A percentile compares a stretch with the other conserved stretches of the same genome.
Evolutionary conservation across 2,888 invertebrate species (phyloP).

Genomic region (Baronia brevicornis): DNA sequence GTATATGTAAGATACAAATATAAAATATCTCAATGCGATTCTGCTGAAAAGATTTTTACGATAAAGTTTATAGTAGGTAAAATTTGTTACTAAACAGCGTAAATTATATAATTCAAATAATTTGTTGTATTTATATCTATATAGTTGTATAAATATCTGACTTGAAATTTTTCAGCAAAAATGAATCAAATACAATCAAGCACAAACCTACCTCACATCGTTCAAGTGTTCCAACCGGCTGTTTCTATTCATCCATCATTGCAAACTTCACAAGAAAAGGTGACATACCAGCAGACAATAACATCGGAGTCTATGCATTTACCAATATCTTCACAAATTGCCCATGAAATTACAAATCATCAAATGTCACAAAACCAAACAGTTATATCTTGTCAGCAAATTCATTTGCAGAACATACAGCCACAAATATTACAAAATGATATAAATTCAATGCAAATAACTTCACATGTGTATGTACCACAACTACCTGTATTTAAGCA

Average conservation of each 20-base stretch:
- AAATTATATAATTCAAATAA: no score
- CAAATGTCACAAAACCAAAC: slow-evolving; percentile 47
- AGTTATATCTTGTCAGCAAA: slow-evolving; percentile 56
- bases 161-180: slow-evolving; percentile 15
- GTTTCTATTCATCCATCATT: slow-evolving; percentile 47
- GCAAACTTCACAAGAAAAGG: slow-evolving; percentile 44
- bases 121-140: no score
- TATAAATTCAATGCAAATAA: slow-evolving; percentile 46
- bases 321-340: slow-evolving; percentile 35
- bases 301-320: slow-evolving; percentile 46
- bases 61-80: no score
- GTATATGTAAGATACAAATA: no score
- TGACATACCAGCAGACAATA: slow-evolving; percentile 51
- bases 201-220: slow-evolving; percentile 46
- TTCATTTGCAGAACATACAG: slow-evolving; percentile 40
- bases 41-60: no score
- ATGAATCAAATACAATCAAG: slow-evolving; percentile 57
- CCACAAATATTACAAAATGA: slow-evolving; percentile 39
- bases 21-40: no score
- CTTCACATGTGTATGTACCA: slow-evolving; percentile 54
- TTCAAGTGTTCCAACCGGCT: slow-evolving; percentile 53
- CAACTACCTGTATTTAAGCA: slow-evolving; percentile 46
- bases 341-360: slow-evolving; percentile 38
- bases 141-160: no score
- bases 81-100: no score